A percentile compares a stretch with the other conserved stretches of the same genome.
Evolutionary conservation across 2,113 vertebrate genomes (phyloP).

Genomic region (Phoenicopterus ruber): DNA sequence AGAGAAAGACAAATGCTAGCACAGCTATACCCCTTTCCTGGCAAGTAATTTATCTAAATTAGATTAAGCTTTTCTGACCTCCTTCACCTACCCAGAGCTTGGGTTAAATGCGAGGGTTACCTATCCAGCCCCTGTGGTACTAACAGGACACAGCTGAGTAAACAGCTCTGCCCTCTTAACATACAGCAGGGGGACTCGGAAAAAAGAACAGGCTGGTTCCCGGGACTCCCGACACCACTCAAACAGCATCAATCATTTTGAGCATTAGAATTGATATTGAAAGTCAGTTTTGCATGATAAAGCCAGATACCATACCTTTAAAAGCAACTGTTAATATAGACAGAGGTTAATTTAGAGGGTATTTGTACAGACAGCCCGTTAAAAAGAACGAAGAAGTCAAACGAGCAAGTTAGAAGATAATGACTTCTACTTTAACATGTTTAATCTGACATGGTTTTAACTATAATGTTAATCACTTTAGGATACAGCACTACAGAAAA

Average conservation of each 20-base stretch:
- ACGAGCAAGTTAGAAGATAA: not conserved
- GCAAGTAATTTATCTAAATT: slow-evolving; percentile 20
- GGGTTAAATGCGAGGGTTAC: slow-evolving; percentile 16
- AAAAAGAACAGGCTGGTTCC: not conserved
- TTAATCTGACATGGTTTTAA: not conserved
- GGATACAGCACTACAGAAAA: not conserved
- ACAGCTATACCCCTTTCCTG: not conserved
- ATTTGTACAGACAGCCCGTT: not conserved
- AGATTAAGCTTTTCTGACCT: slow-evolving; percentile 12
- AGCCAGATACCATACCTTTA: not conserved
- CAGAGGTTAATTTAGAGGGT: not conserved
- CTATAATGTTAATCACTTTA: not conserved
- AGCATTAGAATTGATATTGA: not conserved
- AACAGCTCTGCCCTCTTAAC: not conserved
- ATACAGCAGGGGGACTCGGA: not conserved
- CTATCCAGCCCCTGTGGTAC: not conserved
- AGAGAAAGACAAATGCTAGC: not conserved
- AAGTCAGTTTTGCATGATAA: not conserved
- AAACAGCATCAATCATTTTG: not conserved
- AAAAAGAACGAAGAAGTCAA: not conserved
- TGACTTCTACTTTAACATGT: not conserved
- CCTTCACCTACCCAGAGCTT: not conserved
- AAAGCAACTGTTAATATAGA: not conserved
- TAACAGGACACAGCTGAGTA: slow-evolving; percentile 11
- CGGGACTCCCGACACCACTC: not conserved